Evolutionary conservation across 2,113 vertebrate species (phyloP).

Genomic region (Empidonax traillii): DNA sequence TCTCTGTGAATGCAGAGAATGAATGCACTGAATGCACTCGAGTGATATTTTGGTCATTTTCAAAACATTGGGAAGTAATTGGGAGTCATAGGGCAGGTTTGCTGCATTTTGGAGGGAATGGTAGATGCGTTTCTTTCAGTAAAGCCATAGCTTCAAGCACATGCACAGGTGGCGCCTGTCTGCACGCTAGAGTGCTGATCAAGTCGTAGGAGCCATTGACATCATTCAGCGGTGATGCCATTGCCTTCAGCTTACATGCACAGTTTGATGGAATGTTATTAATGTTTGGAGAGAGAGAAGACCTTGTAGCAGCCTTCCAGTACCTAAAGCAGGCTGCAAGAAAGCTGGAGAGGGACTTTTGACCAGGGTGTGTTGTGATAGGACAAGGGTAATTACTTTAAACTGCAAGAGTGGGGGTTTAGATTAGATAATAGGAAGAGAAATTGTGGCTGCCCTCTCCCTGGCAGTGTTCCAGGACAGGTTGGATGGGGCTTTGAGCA

Average conservation of each 20-base stretch:
- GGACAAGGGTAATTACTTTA: not conserved
- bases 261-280: not conserved
- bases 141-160: not conserved
- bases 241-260: not conserved
- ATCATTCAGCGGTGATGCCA: not conserved
- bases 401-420: not conserved
- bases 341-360: not conserved
- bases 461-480: not conserved
- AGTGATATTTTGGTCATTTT: not conserved
- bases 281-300: not conserved
- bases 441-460: too few relatives aligned
- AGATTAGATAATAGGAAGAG: not conserved
- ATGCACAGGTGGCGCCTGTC: not conserved
- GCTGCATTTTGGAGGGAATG: not conserved
- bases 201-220: not conserved
- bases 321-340: not conserved
- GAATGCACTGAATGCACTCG: not conserved
- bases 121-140: not conserved
- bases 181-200: rapidly evolving
- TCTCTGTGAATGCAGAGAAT: not conserved
- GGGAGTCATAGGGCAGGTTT: not conserved
- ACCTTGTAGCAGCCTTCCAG: not conserved
- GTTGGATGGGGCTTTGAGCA: not conserved
- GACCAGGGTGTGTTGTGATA: not conserved
- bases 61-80: not conserved